Evolutionary conservation across 2,888 invertebrate genomes (phyloP).

Genomic region (Parnassius apollo): DNA sequence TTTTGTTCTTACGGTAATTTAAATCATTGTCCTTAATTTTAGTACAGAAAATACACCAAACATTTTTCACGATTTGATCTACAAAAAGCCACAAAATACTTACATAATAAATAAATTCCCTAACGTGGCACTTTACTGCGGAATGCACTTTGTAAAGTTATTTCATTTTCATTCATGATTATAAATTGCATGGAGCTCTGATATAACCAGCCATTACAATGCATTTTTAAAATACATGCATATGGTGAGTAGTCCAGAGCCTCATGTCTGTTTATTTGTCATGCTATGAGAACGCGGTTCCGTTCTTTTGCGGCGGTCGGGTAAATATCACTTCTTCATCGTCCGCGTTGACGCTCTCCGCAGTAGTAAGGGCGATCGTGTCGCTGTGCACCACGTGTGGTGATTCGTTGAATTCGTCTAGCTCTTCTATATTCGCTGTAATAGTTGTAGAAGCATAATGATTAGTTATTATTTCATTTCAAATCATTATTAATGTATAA

Average conservation of each 20-base stretch:
- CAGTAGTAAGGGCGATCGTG: conserved; percentile 63
- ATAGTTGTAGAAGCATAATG: not conserved
- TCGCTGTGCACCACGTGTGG: conserved; percentile 88
- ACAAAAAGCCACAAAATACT: no score
- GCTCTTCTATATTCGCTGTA: conserved; percentile 86
- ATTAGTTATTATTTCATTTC: no score
- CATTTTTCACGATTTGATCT: no score
- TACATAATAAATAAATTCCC: conserved; percentile 1
- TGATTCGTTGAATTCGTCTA: conserved; percentile 95
- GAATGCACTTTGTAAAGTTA: conserved; percentile 6
- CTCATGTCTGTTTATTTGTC: conserved; percentile 15
- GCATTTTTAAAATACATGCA: not conserved
- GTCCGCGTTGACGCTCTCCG: conserved; percentile 63
- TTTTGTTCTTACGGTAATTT: no score
- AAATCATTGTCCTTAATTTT: no score
- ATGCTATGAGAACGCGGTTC: conserved; percentile 66
- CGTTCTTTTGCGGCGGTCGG: conserved; percentile 57
- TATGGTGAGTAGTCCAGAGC: not conserved
- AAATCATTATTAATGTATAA: no score
- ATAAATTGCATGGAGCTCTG: conserved; percentile 3
- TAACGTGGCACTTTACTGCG: conserved; percentile 6
- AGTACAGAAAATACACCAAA: no score
- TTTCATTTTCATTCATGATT: conserved; percentile 1
- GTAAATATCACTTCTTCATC: conserved; percentile 77
- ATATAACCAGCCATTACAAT: not conserved